Conservation (phyloP, 2,888 invertebrate genomes). For the Habroteleia sp. region DNA sequence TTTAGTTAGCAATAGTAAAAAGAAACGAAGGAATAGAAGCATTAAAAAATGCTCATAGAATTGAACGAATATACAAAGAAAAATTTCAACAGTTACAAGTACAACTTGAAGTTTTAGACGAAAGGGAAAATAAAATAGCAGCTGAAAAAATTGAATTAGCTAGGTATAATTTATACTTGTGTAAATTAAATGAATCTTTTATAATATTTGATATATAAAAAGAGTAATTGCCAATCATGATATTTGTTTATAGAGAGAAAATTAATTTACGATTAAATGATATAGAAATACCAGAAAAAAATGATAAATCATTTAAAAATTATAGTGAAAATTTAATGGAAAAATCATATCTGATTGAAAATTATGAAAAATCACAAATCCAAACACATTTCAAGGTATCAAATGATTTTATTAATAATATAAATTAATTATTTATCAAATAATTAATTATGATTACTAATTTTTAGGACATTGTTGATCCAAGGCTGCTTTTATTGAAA, state of each 20-base stretch:
- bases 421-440: neutral
- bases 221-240: neutral
- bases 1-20: conserved; percentile 73
- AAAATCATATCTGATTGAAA: conserved; percentile 30
- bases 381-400: conserved; percentile 67
- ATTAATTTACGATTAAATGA: conserved; percentile 67
- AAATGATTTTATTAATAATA: neutral
- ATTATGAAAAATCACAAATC: conserved; percentile 32
- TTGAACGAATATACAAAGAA: conserved; percentile 74
- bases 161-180: conserved; percentile 66
- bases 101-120: conserved; percentile 71
- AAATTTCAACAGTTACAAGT: conserved; percentile 70
- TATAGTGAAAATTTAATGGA: conserved; percentile 29
- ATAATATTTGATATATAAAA: neutral
- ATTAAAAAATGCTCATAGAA: conserved; percentile 72
- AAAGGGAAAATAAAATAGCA: conserved; percentile 74
- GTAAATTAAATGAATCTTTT: too few relatives aligned
- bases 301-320: conserved; percentile 53
- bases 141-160: conserved; percentile 72
- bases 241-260: conserved; percentile 67
- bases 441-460: neutral
- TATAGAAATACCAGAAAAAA: conserved; percentile 72
- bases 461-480: conserved; percentile 35
- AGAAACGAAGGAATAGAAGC: conserved; percentile 75
- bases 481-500: conserved; percentile 32